phyloP scores from a whole-genome alignment of 2,113 vertebrate genomes.

The Girardinichthys multiradiatus region DNA sequence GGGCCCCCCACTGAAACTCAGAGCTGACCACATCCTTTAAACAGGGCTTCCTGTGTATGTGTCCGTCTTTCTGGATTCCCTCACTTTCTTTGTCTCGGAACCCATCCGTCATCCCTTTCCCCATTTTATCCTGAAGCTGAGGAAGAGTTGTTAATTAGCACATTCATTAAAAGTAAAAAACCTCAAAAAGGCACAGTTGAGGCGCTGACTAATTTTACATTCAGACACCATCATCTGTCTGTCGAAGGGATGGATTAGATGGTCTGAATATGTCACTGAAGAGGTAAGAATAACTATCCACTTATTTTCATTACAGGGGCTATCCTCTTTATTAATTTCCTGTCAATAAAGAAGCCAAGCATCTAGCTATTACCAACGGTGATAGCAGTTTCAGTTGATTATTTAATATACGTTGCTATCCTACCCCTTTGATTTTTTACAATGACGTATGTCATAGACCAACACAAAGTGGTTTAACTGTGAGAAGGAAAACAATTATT shows the following conservation, averaged over 20 bases:
- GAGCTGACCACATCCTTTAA: constrained; percentile 41
- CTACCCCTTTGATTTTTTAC: too few relatives aligned
- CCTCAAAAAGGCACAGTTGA: constrained; percentile 38
- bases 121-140: constrained; percentile 36
- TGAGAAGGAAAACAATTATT: too few relatives aligned
- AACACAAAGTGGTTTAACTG: too few relatives aligned
- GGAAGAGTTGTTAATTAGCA: constrained; percentile 63
- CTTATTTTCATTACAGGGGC: constrained; percentile 41
- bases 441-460: too few relatives aligned
- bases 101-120: constrained; percentile 46
- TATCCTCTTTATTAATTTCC: constrained; percentile 36
- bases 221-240: constrained; percentile 46
- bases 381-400: not conserved
- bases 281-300: constrained; percentile 52
- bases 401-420: not conserved
- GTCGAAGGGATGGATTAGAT: constrained; percentile 48
- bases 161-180: constrained; percentile 62
- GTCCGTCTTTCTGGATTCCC: constrained; percentile 23
- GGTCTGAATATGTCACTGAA: constrained; percentile 53
- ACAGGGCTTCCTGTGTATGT: constrained; percentile 33
- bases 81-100: constrained; percentile 55
- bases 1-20: constrained; percentile 52
- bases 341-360: constrained; percentile 7
- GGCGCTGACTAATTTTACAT: constrained; percentile 46
- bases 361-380: not conserved